Evolutionary conservation across 1,140 invertebrate genomes (phyloP), one percentile per base, ranked within the genome.

Genomic region (Drosophila mauritiana): DNA sequence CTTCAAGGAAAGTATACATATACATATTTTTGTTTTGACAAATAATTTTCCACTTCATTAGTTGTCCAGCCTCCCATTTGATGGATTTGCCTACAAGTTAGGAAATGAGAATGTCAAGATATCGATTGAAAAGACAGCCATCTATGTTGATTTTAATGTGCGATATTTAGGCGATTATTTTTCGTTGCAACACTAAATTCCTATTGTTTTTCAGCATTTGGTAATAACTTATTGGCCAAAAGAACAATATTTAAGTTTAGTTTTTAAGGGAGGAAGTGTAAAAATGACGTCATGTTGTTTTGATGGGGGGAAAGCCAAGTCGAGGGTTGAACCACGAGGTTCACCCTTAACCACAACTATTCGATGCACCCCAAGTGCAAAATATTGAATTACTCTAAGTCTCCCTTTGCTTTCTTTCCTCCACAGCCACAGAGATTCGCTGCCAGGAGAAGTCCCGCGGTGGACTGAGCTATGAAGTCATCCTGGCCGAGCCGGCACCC

Each of bases 381-480:
- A 72, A 76, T 88, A 88, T 88, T 72, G 48, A 78, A 72, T 88
- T 88, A 68, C 64, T 69, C 34, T 74, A 62, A 72, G 43, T 8
- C 25, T 15, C 20, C 49, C 10, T 13, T 34, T 25, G 11, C 1
- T 46, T 39, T 56, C 27, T 49, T 70, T 64, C n/a, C 53, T 13
- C 54, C 53, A 65, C 92, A 97, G 97, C 96, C 56, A 97, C 96
- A 81, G 97, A 97, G 92, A 97, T 97, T 79, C 94, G 96, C 88
- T 97, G 96, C 94, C 96, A 97, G 92, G 97, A 97, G 93, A 96
- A 97, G 93, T 96, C 95, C 17, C 96, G 97, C 91, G 97, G 97
- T 40, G 97, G 98, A 34, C 92, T 98, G 46, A 96, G 97, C 81
- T 99, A 97, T 94, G 98, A 99, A 93, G 97, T 98, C 80, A 98